These are phyloP conservation scores for Aspidiotus destructor DNA, from an alignment of 2,888 invertebrate genomes.

Conservation along the genomic window DNA sequence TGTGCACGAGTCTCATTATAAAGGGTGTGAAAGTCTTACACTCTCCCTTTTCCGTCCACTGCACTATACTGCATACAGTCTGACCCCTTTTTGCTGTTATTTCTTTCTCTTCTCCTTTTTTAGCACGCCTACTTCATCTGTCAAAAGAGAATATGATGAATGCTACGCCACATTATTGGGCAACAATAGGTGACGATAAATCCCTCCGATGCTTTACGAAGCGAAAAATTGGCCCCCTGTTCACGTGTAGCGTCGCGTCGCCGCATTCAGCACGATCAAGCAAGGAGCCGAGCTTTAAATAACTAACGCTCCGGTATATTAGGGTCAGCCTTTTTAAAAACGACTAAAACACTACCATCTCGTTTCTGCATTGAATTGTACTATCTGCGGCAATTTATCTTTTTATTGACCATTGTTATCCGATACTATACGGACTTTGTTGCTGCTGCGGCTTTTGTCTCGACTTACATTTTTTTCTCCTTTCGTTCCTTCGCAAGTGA, in stretches of 20 bases:
- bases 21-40: conserved; percentile 30
- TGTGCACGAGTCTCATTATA: conserved; percentile 31
- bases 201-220: conserved; percentile 31
- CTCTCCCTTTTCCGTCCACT: neutral
- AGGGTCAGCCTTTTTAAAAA: conserved; percentile 23
- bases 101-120: conserved; percentile 3
- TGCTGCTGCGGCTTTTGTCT: neutral
- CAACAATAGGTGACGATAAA: conserved; percentile 32
- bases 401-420: conserved; percentile 32
- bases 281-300: conserved; percentile 14
- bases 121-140: conserved; percentile 34
- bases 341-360: conserved; percentile 21
- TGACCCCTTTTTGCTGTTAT: conserved; percentile 8
- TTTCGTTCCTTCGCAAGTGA: neutral
- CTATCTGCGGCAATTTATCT: conserved; percentile 26
- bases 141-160: conserved; percentile 34
- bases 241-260: conserved; percentile 19
- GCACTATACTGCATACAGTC: neutral
- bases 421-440: conserved; percentile 10
- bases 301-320: conserved; percentile 19
- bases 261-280: neutral
- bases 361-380: neutral
- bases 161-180: conserved; percentile 26
- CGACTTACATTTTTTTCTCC: conserved; percentile 8
- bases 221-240: conserved; percentile 33